Percentiles rank a stretch among this genome's conserved stretches.
phyloP scores from a whole-genome alignment of 2,113 vertebrate species.

The Odontophorus gujanensis region DNA sequence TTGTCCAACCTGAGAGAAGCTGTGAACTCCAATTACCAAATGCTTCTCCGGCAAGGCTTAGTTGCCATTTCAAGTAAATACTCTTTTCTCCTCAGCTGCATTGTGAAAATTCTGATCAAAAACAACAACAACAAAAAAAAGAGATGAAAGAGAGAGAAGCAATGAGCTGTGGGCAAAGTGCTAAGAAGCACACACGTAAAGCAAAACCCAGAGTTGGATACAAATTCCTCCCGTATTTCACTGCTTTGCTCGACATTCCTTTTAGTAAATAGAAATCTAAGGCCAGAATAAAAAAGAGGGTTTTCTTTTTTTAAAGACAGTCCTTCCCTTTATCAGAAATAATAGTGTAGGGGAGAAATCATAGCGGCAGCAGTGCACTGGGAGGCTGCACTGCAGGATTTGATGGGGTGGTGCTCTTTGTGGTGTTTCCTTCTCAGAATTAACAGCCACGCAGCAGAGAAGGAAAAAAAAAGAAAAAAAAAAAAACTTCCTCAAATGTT shows the following conservation, averaged over 20 bases:
- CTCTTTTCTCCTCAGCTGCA: neutral
- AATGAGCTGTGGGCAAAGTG: neutral
- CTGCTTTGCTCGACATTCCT: neutral
- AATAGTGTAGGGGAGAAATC: neutral
- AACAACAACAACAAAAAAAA: neutral
- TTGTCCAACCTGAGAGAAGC: neutral
- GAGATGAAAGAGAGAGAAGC: neutral
- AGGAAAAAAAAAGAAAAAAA: neutral
- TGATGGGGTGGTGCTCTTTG: fast-evolving
- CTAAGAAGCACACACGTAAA: neutral
- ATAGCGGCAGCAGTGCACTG: fast-evolving
- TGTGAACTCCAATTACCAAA: neutral
- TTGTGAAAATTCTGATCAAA: neutral
- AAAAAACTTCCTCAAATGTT: neutral
- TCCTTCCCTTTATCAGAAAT: neutral
- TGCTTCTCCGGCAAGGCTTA: neutral
- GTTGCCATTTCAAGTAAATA: neutral
- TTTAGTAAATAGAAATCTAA: neutral
- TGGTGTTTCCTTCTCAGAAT: neutral
- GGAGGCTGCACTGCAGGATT: neutral
- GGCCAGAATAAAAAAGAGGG: neutral
- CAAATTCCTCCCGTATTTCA: neutral
- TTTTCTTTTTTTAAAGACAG: neutral
- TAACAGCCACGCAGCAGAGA: neutral
- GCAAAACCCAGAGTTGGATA: neutral